Conservation (phyloP, 2,797 vertebrate species). For the Cirrhinus mrigala region DNA sequence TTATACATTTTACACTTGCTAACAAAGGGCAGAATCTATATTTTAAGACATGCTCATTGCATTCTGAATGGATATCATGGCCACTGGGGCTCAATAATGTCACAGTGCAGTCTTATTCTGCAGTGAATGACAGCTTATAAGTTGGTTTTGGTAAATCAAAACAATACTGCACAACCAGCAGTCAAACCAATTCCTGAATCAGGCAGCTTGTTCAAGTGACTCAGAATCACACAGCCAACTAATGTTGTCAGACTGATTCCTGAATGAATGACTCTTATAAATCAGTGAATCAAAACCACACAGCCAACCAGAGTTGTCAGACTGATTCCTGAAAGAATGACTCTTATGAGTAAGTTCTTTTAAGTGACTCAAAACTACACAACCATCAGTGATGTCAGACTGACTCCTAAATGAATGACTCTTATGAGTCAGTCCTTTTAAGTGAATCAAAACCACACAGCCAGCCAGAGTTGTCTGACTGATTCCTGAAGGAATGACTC, state of each 20-base stretch:
- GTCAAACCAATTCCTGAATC: background rate
- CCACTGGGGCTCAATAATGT: background rate
- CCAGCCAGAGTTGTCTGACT: background rate
- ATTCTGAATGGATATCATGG: background rate
- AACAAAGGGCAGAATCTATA: slow-evolving; percentile 12
- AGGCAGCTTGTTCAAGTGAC: too few relatives aligned
- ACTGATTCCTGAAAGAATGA: background rate
- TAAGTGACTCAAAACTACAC: background rate
- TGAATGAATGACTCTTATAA: background rate
- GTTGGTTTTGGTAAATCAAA: background rate
- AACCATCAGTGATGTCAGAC: background rate
- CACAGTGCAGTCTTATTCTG: background rate
- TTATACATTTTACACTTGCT: slow-evolving; percentile 9
- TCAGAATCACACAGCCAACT: background rate
- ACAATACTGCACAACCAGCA: background rate
- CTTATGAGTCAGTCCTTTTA: too few relatives aligned
- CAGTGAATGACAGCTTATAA: background rate
- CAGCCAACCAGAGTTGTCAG: too few relatives aligned
- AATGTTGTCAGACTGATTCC: background rate
- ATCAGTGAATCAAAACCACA: background rate
- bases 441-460: too few relatives aligned
- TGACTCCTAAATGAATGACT: background rate
- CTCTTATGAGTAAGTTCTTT: background rate
- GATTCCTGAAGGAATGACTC: background rate
- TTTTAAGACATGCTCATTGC: background rate